Percentiles rank a stretch among this genome's conserved stretches.
Evolutionary conservation across 1,140 invertebrate genomes (phyloP).

Genomic region (Diachasma alloeum): DNA sequence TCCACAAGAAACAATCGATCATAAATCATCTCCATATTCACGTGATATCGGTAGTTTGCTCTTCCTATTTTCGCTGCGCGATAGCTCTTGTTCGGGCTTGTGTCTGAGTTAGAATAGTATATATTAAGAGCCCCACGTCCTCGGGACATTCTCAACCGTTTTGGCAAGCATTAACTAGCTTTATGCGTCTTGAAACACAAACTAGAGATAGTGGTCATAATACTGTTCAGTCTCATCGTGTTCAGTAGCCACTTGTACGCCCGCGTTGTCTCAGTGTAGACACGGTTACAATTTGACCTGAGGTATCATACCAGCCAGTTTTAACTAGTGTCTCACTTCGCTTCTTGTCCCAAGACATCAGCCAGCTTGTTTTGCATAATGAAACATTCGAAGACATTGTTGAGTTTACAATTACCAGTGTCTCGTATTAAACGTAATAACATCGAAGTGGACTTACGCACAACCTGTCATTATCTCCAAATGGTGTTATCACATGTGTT

Average conservation of each 20-base stretch:
- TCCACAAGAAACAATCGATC: background rate
- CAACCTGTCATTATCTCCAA: no score
- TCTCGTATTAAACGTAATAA: no score
- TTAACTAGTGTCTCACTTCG: background rate
- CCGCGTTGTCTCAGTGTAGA: slow-evolving; percentile 23
- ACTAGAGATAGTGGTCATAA: slow-evolving; percentile 5
- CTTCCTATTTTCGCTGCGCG: slow-evolving; percentile 26
- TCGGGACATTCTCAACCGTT: slow-evolving; percentile 50
- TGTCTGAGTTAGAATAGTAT: slow-evolving; percentile 20
- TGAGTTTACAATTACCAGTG: no score
- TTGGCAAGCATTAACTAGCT: slow-evolving; percentile 56
- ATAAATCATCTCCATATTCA: background rate
- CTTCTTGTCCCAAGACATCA: no score
- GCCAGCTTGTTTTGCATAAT: no score
- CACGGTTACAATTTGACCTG: slow-evolving; percentile 20
- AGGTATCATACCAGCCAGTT: background rate
- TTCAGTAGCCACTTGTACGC: slow-evolving; percentile 36
- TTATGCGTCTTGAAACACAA: slow-evolving; percentile 47
- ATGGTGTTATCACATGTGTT: background rate
- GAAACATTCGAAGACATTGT: no score
- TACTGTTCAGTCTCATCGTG: background rate
- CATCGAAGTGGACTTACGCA: no score
- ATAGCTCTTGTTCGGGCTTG: background rate
- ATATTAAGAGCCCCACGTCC: slow-evolving; percentile 41
- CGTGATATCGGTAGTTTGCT: background rate